Evolutionary conservation across 2,888 invertebrate genomes (phyloP).

Genomic region (Cosmia pyralina): DNA sequence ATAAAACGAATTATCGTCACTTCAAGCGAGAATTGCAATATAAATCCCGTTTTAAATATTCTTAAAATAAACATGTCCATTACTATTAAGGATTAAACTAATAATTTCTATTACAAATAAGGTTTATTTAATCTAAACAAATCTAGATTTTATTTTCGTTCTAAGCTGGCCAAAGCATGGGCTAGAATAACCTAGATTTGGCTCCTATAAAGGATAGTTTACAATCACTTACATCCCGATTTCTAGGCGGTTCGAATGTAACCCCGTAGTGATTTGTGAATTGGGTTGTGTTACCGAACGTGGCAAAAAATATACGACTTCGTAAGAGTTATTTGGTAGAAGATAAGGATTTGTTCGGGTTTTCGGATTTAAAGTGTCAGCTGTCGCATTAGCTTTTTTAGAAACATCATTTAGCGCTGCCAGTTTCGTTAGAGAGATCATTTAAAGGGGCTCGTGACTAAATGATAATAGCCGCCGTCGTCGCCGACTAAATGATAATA

Average conservation of each 20-base stretch:
- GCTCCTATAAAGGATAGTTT: slow-evolving; percentile 28
- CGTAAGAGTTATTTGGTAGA: slow-evolving; percentile 37
- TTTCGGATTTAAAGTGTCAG: slow-evolving; percentile 10
- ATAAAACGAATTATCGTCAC: background rate
- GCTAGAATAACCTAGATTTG: slow-evolving; percentile 16
- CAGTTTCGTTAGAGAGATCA: background rate
- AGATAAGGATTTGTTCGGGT: slow-evolving; percentile 18
- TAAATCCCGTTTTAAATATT: background rate
- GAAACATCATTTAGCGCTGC: background rate
- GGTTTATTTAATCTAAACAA: background rate
- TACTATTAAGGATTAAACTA: background rate
- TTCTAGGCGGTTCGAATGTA: slow-evolving; percentile 22
- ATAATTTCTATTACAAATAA: slow-evolving; percentile 8
- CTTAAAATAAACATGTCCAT: slow-evolving; percentile 2
- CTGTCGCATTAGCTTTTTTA: background rate
- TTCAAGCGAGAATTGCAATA: background rate
- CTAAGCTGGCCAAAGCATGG: background rate
- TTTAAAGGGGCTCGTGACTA: no score
- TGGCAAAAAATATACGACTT: slow-evolving; percentile 43
- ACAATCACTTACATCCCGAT: slow-evolving; percentile 41
- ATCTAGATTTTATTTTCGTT: slow-evolving; percentile 1
- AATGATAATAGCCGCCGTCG: background rate
- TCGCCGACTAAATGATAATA: no score
- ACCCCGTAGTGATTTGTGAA: slow-evolving; percentile 54
- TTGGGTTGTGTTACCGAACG: slow-evolving; percentile 31